Base-by-base conservation (phyloP, 1,140 invertebrate genomes). In the Drosophila pandora region DNA sequence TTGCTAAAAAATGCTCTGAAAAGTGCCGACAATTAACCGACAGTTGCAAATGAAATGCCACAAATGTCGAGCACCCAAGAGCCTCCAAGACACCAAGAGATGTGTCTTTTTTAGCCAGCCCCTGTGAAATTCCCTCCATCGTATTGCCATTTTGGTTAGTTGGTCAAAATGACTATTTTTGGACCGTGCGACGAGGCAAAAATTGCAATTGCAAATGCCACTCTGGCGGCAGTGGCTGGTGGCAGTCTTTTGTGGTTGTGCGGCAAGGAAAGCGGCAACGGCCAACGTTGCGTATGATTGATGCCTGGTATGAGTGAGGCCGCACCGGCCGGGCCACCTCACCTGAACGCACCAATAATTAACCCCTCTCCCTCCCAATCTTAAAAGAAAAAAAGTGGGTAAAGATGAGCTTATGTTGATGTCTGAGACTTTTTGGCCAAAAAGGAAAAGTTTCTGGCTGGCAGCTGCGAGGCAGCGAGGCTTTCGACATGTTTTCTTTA, bases 151-250 rank as follows among this genome's bases (percentile, higher is more conserved):
- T 61, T 58, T 13, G 56, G 62, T 77, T 81, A 62, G 67, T 81
- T 84, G 73, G 53, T 70, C 77, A 63, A 77, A 87, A 87, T 84
- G 81, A 84, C 81, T 84, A 85, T 84, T 81, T 84, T 87, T 81
- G 82, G 72, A 65, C 59, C 77, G 65, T 80, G 81, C 63, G 80
- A 76, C 72, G 64, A 23, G 9, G 61, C 32, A 56, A 52, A 75
- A 79, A 75, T 37, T 37, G 65, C 30, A 49, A 53, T 52, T 60
- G 57, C 54, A 47, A 54, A 53, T 56, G 64, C 57, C 41, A 12
- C n/a, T 17, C 39, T 13, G 13, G n/a, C n/a, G n/a, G n/a, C n/a
- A n/a, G n/a, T n/a, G n/a, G n/a, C n/a, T 3, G 0, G 17, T 12
- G 39, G n/a, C 12, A 12, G 13, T 43, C 41, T 43, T 21, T 21